A percentile compares a stretch with the other conserved stretches of the same genome.
These are phyloP conservation scores for Bryconaethiops microstoma DNA, from an alignment of 2,797 vertebrate genomes.

Conservation along the genomic window DNA sequence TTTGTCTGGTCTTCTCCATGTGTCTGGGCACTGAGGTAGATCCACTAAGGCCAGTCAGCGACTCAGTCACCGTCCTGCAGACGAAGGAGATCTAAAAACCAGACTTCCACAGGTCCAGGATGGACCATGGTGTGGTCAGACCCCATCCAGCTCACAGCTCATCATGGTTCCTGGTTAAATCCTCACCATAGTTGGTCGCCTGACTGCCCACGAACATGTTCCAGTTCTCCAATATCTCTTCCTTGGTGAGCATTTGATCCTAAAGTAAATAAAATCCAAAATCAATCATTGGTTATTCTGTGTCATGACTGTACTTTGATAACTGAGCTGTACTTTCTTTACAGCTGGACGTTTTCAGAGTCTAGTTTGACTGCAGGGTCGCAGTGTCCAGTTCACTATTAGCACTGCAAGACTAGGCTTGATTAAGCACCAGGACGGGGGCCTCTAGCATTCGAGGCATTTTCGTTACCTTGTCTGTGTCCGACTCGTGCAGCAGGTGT, in stretches of 20 bases:
- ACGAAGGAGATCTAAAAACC: neutral
- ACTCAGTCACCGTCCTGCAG: neutral
- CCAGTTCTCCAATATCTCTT: constrained; percentile 97
- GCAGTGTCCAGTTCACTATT: too few species aligned
- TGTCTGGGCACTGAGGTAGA: constrained; percentile 7
- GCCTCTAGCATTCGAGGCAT: too few species aligned
- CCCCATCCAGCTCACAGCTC: constrained; percentile 83
- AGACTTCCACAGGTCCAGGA: neutral
- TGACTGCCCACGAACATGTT: constrained; percentile 99
- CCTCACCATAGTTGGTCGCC: constrained; percentile 97
- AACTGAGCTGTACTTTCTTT: too few species aligned
- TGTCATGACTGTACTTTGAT: neutral
- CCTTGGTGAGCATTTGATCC: constrained; percentile 92
- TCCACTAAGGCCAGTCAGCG: neutral
- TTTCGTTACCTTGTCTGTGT: constrained; percentile 86
- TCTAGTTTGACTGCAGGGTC: too few species aligned
- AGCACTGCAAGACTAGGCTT: too few species aligned
- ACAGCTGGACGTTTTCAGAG: too few species aligned
- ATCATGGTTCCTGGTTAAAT: constrained; percentile 93
- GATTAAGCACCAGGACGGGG: too few species aligned
- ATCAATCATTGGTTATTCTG: too few species aligned
- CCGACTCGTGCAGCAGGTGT: constrained; percentile 94
- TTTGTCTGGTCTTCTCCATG: neutral
- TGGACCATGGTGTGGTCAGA: neutral
- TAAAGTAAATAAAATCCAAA: constrained; percentile 59